Conservation (phyloP, 1,140 invertebrate genomes). For the Tribolium madens region DNA sequence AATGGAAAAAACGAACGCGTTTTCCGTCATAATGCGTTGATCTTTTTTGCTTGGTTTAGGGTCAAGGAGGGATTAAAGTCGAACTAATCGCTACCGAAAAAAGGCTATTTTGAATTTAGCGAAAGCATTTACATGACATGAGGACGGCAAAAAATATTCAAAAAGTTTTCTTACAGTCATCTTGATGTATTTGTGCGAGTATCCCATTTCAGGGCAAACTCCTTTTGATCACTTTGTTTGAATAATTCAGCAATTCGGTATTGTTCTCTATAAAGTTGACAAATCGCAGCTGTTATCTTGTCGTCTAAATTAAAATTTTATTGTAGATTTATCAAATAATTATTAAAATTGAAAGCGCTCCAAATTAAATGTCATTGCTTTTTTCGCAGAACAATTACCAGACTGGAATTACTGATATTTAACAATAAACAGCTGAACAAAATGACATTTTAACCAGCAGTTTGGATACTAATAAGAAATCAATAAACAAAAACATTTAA, state of each 20-base stretch:
- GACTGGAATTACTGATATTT: not conserved
- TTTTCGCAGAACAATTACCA: not conserved
- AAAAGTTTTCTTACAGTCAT: not conserved
- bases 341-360: slow-evolving; percentile 12
- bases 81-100: not conserved
- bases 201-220: not conserved
- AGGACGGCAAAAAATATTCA: not conserved
- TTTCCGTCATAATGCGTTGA: not conserved
- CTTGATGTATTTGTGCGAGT: not conserved
- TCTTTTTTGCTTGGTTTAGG: not conserved
- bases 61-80: slow-evolving; percentile 1
- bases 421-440: not conserved
- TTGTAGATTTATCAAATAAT: slow-evolving; percentile 26
- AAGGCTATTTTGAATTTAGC: not conserved
- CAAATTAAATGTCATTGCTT: not conserved
- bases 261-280: slow-evolving; percentile 8
- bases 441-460: no score
- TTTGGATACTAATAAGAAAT: no score
- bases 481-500: no score
- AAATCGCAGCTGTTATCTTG: slow-evolving; percentile 5
- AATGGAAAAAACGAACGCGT: slow-evolving; percentile 7
- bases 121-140: not conserved
- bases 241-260: not conserved
- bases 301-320: slow-evolving; percentile 18
- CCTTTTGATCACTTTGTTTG: not conserved